phyloP scores from a whole-genome alignment of 2,797 vertebrate genomes.

The Halcyon smyrnensis region DNA sequence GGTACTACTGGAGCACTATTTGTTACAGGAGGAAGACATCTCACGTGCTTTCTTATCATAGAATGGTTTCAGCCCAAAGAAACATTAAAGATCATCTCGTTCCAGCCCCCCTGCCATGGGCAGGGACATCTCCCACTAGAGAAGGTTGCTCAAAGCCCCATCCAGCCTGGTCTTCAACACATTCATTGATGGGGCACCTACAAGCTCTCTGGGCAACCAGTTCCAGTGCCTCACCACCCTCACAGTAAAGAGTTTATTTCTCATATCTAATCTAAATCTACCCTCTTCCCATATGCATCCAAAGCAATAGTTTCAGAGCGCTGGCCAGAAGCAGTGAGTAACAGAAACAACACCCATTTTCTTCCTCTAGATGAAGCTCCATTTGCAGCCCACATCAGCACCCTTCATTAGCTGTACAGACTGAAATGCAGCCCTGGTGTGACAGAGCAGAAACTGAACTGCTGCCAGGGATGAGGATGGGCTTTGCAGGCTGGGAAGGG shows the following conservation, averaged over 20 bases:
- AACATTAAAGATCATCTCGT: background rate
- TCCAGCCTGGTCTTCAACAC: background rate
- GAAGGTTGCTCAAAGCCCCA: background rate
- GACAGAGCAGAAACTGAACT: background rate
- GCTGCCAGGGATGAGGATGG: background rate
- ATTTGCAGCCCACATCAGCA: background rate
- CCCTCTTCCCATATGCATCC: fast-evolving
- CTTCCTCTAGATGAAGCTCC: background rate
- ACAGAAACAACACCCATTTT: background rate
- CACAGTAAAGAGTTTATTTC: background rate
- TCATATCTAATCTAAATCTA: background rate
- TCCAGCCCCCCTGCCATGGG: background rate
- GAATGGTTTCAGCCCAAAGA: background rate
- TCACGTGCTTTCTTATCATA: background rate
- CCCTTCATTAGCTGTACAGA: background rate
- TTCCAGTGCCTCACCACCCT: background rate
- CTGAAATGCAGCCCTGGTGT: background rate
- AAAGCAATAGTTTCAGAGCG: background rate
- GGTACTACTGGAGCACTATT: background rate
- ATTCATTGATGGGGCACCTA: background rate
- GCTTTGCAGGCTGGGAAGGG: background rate
- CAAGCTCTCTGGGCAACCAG: background rate
- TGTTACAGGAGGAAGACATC: background rate
- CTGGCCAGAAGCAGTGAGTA: background rate
- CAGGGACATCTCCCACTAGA: background rate